phyloP scores from a whole-genome alignment of 2,888 invertebrate genomes.

The Rhagium mordax region DNA sequence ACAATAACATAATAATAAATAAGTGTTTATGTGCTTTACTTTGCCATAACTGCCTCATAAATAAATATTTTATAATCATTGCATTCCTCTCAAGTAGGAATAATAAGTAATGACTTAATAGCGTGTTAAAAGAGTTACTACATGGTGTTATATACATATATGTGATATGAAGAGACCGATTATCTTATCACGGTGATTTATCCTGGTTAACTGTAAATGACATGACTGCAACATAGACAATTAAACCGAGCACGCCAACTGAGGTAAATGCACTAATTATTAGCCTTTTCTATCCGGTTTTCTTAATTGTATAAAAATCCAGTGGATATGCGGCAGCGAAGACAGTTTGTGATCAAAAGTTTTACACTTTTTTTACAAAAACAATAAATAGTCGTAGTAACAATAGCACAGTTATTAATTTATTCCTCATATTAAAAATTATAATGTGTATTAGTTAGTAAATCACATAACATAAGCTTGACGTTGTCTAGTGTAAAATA shows the following conservation, averaged over 20 bases:
- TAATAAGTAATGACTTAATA: conserved; percentile 23
- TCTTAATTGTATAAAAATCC: background rate
- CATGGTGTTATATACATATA: background rate
- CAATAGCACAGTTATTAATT: no score
- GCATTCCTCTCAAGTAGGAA: background rate
- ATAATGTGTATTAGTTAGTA: no score
- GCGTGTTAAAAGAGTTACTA: background rate
- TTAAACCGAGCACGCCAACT: conserved; percentile 39
- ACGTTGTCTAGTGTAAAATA: no score
- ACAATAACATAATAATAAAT: no score
- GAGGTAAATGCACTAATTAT: conserved; percentile 52
- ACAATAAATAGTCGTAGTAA: background rate
- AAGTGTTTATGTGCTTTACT: background rate
- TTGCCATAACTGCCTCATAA: background rate
- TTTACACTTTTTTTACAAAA: background rate
- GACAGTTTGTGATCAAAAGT: background rate
- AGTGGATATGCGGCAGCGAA: background rate
- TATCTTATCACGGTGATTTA: conserved; percentile 36
- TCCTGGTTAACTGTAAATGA: conserved; percentile 38
- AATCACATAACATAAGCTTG: no score
- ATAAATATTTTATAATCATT: background rate
- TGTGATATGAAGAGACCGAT: background rate
- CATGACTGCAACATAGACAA: conserved; percentile 37
- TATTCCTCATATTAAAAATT: no score
- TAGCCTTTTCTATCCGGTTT: conserved; percentile 13